Evolutionary conservation across 2,888 invertebrate genomes (phyloP), one percentile per base, ranked within the genome.

Genomic region (Lutraria lutraria): DNA sequence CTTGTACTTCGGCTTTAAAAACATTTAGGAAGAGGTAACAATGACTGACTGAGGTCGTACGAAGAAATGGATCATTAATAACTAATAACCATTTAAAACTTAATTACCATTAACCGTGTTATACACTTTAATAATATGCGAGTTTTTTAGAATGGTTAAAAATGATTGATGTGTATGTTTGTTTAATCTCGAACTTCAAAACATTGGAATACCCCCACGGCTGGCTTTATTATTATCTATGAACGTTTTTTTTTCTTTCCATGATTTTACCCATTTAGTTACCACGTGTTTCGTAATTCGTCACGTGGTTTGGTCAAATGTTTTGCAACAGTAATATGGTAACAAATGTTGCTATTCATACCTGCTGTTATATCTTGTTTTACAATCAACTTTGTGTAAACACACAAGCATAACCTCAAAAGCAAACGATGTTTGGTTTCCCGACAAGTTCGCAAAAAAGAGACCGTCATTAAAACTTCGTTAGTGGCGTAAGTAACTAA

Each of bases 391-490:
- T 34, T 16, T 31, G 34, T 25, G 76, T 76, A 76, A 76, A 76
- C 76, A 76, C 21, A 76, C 34, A 34, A 15, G 16, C 16, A n/a
- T 76, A 76, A 76, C 76, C 76, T 76, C 76, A 76, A 76, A 76
- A 76, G 76, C 76, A 34, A 76, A 6, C 76, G 34, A 76, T 34
- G 34, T 76, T 76, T 34, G 19, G 21, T 34, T 83, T 63, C 83
- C 29, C 25, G 83, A 83, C n/a, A 31, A 60, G 31, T 60, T 56
- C 29, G 60, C 54, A 83, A 34, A 54, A 53, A 56, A 53, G 60
- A 31, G 63, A n/a, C 83, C 43, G 54, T 56, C 83, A 83, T 56
- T 63, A 60, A 63, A 34, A 63, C 34, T 56, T 60, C 83, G 60
- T 29, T 83, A 34, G 16, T 34, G 83, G 34, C 63, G 21, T 63